A percentile compares a stretch with the other conserved stretches of the same genome.
Evolutionary conservation across 2,797 vertebrate genomes (phyloP).

Genomic region (Takifugu ocellatus): DNA sequence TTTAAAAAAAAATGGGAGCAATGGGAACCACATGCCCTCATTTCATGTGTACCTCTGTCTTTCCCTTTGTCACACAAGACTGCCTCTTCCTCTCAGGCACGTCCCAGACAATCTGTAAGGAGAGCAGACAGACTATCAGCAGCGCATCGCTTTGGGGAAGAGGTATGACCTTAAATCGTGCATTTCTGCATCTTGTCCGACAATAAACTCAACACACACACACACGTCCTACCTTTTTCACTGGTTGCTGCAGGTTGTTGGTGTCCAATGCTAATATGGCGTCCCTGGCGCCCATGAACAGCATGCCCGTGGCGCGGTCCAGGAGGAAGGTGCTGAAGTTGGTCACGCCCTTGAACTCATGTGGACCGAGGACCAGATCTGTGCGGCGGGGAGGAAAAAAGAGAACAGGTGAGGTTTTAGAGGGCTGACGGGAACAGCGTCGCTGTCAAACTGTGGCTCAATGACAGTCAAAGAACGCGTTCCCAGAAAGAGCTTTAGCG

Average conservation of each 20-base stretch:
- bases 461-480: too few relatives aligned
- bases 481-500: constrained; percentile 9
- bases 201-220: neutral
- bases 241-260: constrained; percentile 39
- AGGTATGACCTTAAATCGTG: too few relatives aligned
- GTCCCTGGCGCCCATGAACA: constrained; percentile 81
- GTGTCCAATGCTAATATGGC: constrained; percentile 78
- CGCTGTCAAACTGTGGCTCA: too few relatives aligned
- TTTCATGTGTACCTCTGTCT: constrained; percentile 73
- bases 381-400: neutral
- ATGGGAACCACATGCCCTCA: too few relatives aligned
- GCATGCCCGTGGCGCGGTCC: constrained; percentile 64
- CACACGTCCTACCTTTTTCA: constrained; percentile 42
- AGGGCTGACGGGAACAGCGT: neutral
- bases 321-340: constrained; percentile 82
- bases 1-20: too few relatives aligned
- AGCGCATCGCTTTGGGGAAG: too few relatives aligned
- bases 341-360: constrained; percentile 48
- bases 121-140: constrained; percentile 3
- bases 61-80: constrained; percentile 83
- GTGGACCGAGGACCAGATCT: constrained; percentile 44
- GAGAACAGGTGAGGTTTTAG: neutral
- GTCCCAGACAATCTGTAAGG: constrained; percentile 77
- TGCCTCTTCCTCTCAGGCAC: constrained; percentile 73
- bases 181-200: too few relatives aligned